Conservation (phyloP, 2,797 vertebrate genomes). For the Huso huso region DNA sequence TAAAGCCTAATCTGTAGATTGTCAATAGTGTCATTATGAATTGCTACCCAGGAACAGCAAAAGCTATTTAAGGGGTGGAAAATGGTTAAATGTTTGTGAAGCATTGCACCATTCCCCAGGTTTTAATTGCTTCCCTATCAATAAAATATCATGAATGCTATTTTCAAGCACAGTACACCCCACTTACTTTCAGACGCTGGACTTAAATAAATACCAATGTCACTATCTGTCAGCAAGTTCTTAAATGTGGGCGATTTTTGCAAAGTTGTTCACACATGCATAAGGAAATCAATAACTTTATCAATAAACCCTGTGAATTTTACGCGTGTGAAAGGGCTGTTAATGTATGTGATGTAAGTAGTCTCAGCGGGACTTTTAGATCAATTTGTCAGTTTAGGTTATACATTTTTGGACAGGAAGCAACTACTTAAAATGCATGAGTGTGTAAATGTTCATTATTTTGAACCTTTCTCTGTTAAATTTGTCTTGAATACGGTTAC, state of each 20-base stretch:
- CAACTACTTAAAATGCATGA: slow-evolving; percentile 39
- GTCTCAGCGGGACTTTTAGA: slow-evolving; percentile 55
- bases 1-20: not conserved
- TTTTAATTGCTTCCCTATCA: slow-evolving; percentile 1
- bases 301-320: slow-evolving; percentile 9
- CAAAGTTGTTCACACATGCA: slow-evolving; percentile 5
- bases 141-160: slow-evolving; percentile 5
- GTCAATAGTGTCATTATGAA: not conserved
- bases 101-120: not conserved
- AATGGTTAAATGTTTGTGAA: not conserved
- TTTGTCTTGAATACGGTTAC: not conserved
- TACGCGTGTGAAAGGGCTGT: slow-evolving; percentile 24
- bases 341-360: slow-evolving; percentile 60
- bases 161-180: not conserved
- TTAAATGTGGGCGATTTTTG: slow-evolving; percentile 17
- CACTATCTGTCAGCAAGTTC: slow-evolving; percentile 9
- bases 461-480: slow-evolving; percentile 3
- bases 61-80: not conserved
- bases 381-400: slow-evolving; percentile 43
- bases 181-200: not conserved
- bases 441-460: slow-evolving; percentile 58
- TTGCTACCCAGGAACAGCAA: not conserved
- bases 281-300: slow-evolving; percentile 25
- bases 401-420: not conserved
- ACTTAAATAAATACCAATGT: slow-evolving; percentile 6